A percentile compares a stretch with the other conserved stretches of the same genome.
These are phyloP conservation scores for Benthosema pterotum DNA, from an alignment of 2,797 vertebrate genomes.

Conservation along the genomic window DNA sequence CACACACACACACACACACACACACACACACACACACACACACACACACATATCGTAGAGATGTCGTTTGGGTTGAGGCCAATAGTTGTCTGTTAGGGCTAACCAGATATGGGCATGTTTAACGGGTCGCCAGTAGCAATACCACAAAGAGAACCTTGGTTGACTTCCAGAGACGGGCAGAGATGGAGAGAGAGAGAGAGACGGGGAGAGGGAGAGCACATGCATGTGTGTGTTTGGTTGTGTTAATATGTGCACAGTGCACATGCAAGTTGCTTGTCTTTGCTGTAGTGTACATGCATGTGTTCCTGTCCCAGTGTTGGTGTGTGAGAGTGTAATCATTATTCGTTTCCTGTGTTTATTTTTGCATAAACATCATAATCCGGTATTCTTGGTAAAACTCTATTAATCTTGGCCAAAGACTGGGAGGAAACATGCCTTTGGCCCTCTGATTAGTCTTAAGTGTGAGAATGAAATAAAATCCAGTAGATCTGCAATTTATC, in stretches of 20 bases:
- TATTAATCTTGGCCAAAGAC: constrained; percentile 9
- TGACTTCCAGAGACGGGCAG: not conserved
- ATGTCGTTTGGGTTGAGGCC: constrained; percentile 15
- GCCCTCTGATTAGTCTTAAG: not conserved
- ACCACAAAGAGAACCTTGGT: constrained; percentile 6
- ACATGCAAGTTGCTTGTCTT: not conserved
- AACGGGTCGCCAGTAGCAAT: constrained; percentile 4
- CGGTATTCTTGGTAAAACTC: constrained; percentile 34
- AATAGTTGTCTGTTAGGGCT: not conserved
- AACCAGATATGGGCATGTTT: constrained; percentile 15
- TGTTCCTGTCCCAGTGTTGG: constrained; percentile 35
- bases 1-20: constrained; percentile 4
- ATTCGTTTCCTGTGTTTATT: constrained; percentile 54
- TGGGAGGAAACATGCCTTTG: constrained; percentile 29
- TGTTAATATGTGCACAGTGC: not conserved
- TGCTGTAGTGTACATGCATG: constrained; percentile 17
- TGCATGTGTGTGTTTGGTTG: not conserved
- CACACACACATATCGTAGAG: not conserved
- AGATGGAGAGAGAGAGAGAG: not conserved
- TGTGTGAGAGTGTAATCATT: constrained; percentile 31
- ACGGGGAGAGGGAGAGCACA: not conserved
- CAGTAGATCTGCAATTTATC: constrained; percentile 13
- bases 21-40: constrained; percentile 5
- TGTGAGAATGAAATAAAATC: constrained; percentile 8
- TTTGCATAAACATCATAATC: constrained; percentile 45